Percentiles rank a stretch among this genome's conserved stretches.
These are phyloP conservation scores for Spea bombifrons DNA, from an alignment of 2,113 vertebrate genomes.

Conservation along the genomic window DNA sequence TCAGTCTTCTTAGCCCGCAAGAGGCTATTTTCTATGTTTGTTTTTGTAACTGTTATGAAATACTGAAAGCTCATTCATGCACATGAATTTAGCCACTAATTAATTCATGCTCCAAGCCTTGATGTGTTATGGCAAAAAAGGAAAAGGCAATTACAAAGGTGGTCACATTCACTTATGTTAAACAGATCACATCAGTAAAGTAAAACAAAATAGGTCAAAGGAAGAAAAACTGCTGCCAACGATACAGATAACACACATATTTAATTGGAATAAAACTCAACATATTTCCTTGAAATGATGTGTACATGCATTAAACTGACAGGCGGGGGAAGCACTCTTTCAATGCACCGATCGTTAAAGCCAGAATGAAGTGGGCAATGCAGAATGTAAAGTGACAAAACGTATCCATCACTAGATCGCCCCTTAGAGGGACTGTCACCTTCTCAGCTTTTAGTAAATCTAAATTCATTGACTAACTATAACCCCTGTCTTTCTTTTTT, in stretches of 20 bases:
- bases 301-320: neutral
- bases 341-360: neutral
- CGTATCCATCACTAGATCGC: no score
- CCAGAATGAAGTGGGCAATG: neutral
- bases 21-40: neutral
- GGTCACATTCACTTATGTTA: conserved; percentile 42
- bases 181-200: conserved; percentile 18
- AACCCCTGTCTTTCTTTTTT: no score
- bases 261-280: conserved; percentile 37
- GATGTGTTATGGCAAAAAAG: conserved; percentile 34
- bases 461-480: no score
- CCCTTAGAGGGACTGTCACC: no score
- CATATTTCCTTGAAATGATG: neutral
- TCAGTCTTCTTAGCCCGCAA: neutral
- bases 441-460: no score
- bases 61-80: conserved; percentile 1
- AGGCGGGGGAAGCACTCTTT: neutral
- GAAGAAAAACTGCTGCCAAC: conserved; percentile 32
- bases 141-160: conserved; percentile 24
- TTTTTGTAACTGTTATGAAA: conserved; percentile 1
- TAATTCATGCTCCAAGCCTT: conserved; percentile 31
- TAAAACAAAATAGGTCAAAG: conserved; percentile 29
- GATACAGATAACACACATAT: conserved; percentile 27
- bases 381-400: no score
- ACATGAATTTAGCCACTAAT: conserved; percentile 16